Conservation (phyloP, 2,113 vertebrate species). For the Platysternon megacephalum region DNA sequence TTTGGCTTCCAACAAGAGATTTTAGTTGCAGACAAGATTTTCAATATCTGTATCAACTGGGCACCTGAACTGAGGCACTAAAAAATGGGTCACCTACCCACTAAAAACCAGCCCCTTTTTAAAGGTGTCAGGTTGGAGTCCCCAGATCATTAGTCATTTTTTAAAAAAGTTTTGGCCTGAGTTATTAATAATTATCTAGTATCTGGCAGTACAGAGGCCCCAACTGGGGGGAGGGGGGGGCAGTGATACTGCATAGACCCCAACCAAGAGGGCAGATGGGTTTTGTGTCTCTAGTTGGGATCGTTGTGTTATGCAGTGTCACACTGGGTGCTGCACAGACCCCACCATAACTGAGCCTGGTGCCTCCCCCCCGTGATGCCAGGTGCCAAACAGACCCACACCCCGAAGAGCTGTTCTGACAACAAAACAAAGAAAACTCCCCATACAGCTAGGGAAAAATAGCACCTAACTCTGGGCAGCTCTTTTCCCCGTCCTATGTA, state of each 20-base stretch:
- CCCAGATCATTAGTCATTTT: background rate
- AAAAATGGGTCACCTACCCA: background rate
- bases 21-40: background rate
- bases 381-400: background rate
- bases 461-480: background rate
- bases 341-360: background rate
- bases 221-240: background rate
- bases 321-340: background rate
- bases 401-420: background rate
- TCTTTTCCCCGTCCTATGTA: background rate
- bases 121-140: background rate
- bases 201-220: background rate
- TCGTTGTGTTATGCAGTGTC: background rate
- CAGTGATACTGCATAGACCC: background rate
- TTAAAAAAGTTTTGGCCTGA: background rate
- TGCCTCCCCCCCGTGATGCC: background rate
- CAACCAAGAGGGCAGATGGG: too few species aligned
- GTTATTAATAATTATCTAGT: background rate
- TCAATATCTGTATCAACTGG: background rate
- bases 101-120: background rate
- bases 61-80: background rate
- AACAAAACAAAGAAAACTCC: background rate
- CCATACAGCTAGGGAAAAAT: background rate
- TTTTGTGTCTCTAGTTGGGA: too few species aligned
- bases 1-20: background rate